Evolutionary conservation across 2,888 invertebrate species (phyloP).

Genomic region (Thalpophila matura): DNA sequence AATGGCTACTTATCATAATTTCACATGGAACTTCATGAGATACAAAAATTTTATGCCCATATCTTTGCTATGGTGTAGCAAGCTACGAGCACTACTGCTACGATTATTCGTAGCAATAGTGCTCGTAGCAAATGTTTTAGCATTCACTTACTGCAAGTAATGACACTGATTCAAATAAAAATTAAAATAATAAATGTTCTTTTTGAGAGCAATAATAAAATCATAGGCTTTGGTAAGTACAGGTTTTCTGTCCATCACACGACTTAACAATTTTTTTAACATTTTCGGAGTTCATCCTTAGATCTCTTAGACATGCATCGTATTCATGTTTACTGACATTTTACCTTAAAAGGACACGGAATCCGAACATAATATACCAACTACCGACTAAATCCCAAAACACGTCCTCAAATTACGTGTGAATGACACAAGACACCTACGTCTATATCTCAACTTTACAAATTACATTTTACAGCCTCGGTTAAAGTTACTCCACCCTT

Average conservation of each 20-base stretch:
- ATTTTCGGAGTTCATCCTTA: too few species aligned
- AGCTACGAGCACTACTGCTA: not conserved
- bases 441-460: constrained; percentile 52
- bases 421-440: constrained; percentile 48
- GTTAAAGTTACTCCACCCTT: constrained; percentile 34
- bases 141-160: not conserved
- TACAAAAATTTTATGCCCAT: not conserved
- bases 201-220: too few species aligned
- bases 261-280: too few species aligned
- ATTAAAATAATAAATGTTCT: too few species aligned
- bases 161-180: too few species aligned
- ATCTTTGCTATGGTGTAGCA: not conserved
- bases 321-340: not conserved
- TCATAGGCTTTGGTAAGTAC: too few species aligned
- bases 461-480: constrained; percentile 46
- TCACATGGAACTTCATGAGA: constrained; percentile 21
- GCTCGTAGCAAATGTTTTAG: not conserved
- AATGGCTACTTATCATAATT: constrained; percentile 22
- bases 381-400: constrained; percentile 29
- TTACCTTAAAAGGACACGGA: constrained; percentile 10
- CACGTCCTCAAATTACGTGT: constrained; percentile 55
- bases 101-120: not conserved
- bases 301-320: too few species aligned
- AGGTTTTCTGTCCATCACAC: too few species aligned
- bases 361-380: constrained; percentile 29